These are phyloP conservation scores for Plusia festucae DNA, from an alignment of 2,888 invertebrate species.

Conservation along the genomic window DNA sequence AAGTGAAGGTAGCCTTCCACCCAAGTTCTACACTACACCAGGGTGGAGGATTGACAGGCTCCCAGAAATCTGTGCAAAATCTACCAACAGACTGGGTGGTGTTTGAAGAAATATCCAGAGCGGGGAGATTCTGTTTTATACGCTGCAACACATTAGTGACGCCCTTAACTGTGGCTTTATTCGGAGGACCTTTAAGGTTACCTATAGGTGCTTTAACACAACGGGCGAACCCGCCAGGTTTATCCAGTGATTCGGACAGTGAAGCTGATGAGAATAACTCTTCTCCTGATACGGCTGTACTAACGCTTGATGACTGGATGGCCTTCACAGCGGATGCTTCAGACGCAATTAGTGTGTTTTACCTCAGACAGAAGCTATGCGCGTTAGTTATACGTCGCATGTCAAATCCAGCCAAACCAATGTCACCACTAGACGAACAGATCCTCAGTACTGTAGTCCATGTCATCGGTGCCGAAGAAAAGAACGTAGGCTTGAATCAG, in stretches of 20 bases:
- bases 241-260: constrained; percentile 85
- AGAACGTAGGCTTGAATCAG: constrained; percentile 91
- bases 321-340: constrained; percentile 92
- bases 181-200: constrained; percentile 92
- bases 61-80: constrained; percentile 74
- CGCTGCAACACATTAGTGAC: constrained; percentile 95
- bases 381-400: constrained; percentile 91
- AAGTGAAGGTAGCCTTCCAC: constrained; percentile 87
- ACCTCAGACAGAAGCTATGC: constrained; percentile 93
- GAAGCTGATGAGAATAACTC: constrained; percentile 80
- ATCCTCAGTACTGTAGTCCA: constrained; percentile 91
- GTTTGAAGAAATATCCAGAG: constrained; percentile 95
- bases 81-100: constrained; percentile 95
- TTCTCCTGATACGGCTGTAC: constrained; percentile 77
- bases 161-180: constrained; percentile 94
- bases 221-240: constrained; percentile 81
- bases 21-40: constrained; percentile 91
- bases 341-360: constrained; percentile 91
- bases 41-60: constrained; percentile 83
- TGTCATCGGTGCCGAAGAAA: constrained; percentile 92
- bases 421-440: constrained; percentile 91
- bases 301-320: constrained; percentile 93
- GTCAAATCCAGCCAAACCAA: constrained; percentile 88
- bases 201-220: constrained; percentile 84
- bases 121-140: constrained; percentile 92